Conservation (phyloP, 2,797 vertebrate species). For the Ispidina lecontei region DNA sequence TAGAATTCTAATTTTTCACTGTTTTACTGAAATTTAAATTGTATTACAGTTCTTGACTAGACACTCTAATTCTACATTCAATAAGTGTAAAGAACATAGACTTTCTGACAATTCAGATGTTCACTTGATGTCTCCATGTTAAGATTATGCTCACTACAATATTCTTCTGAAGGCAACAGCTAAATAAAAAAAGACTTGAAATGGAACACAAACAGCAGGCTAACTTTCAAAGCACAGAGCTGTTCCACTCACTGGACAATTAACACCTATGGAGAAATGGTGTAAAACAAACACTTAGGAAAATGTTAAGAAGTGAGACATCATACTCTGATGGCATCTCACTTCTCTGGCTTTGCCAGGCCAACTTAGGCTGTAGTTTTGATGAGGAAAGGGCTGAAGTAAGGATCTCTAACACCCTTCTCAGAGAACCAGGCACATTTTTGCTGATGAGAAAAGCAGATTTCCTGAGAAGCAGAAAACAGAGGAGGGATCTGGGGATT, state of each 20-base stretch:
- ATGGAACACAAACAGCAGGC: background rate
- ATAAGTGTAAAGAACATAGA: background rate
- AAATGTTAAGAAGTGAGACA: background rate
- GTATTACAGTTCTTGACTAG: background rate
- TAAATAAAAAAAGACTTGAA: background rate
- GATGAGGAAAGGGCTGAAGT: background rate
- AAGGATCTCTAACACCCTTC: background rate
- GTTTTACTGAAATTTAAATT: background rate
- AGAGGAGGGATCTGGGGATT: background rate
- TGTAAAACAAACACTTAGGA: background rate
- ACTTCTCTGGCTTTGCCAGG: background rate
- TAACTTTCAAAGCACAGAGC: background rate
- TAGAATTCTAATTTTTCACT: background rate
- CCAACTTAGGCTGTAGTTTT: background rate
- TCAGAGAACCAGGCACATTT: background rate
- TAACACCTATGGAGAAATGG: background rate
- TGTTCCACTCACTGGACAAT: background rate
- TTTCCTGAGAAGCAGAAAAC: background rate
- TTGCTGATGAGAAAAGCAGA: background rate
- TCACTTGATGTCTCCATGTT: background rate
- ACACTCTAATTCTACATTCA: background rate
- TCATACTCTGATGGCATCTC: background rate
- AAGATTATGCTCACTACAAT: background rate
- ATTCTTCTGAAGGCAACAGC: background rate
- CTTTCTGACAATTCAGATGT: background rate